A percentile compares a stretch with the other conserved stretches of the same genome.
Evolutionary conservation across 1,140 invertebrate genomes (phyloP).

Genomic region (Scaptodrosophila lebanonensis): DNA sequence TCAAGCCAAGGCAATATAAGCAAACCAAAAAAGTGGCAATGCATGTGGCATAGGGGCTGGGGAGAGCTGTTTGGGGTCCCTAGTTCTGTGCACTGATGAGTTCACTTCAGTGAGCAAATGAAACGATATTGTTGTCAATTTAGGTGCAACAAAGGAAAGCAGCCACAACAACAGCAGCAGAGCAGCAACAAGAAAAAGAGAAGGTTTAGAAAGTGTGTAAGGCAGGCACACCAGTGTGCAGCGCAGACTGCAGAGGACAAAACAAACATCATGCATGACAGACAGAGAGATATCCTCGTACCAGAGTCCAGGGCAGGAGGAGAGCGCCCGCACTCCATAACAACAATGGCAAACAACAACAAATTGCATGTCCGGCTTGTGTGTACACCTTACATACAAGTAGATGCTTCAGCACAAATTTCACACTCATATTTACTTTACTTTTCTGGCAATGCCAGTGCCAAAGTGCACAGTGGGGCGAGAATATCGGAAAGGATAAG

Average conservation of each 20-base stretch:
- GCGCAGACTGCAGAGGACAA: conserved; percentile 50
- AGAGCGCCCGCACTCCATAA: conserved; percentile 5
- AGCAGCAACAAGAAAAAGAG: not conserved
- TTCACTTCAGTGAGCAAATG: conserved; percentile 74
- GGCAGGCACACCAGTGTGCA: not conserved
- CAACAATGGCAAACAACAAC: conserved; percentile 67
- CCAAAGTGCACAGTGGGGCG: too few relatives aligned
- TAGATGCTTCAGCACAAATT: conserved; percentile 59
- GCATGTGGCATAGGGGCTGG: conserved; percentile 16
- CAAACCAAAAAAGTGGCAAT: conserved; percentile 58
- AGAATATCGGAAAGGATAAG: too few relatives aligned
- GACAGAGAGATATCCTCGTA: conserved; percentile 14
- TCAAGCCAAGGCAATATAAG: conserved; percentile 5
- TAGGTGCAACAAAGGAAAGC: conserved; percentile 72
- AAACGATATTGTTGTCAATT: conserved; percentile 75
- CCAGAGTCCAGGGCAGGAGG: not conserved
- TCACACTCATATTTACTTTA: conserved; percentile 72
- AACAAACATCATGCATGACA: conserved; percentile 67
- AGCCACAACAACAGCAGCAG: conserved; percentile 20
- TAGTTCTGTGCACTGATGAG: conserved; percentile 66
- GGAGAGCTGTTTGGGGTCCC: conserved; percentile 9
- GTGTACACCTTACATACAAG: conserved; percentile 61
- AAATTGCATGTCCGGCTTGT: conserved; percentile 64
- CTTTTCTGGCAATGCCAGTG: too few relatives aligned
- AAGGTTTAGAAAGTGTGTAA: too few relatives aligned